Base-by-base conservation (phyloP, 2,797 vertebrate genomes). In the Okamejei kenojei region DNA sequence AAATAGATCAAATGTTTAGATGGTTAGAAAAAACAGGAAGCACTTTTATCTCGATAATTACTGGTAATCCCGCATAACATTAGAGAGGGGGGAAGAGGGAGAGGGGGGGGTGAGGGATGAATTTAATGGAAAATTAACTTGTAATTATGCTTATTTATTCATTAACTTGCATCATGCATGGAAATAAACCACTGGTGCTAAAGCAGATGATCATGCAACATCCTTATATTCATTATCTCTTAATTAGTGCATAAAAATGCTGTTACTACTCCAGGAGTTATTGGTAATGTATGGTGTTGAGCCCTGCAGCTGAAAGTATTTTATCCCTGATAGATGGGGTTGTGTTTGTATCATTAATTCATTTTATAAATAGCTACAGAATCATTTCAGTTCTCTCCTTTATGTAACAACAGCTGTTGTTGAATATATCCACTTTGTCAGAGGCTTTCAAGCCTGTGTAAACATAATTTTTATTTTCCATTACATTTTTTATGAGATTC, bases 331-430 rank as follows among this genome's bases (percentile, higher is more conserved):
- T 88, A 88, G 84, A 68, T 88, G 84, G 84, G 84, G 63, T 35
- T 88, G n/a, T 88, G 84, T 88, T 88, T 65, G 61, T 88, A 68
- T 88, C 84, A 88, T 88, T 88, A 88, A 88, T 88, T 88, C 63
- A 88, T 68, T 88, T 88, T 88, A 88, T 88, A 88, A 88, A 88
- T 88, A 88, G 84, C 63, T 88, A 9, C n/a, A 35, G 84, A 88
- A 88, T 88, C 84, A 68, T 88, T 88, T 21, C 61, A 88, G 32
- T 88, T 63, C n/a, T 88, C 61, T 68, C 63, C n/a, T 88, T 68
- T 88, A 65, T 88, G 84, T 68, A 68, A 63, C 63, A 68, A 88
- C 84, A 88, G 84, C 84, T 88, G 84, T 68, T 88, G n/a, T 65
- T 88, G 63, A 88, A 88, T 68, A 68, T 32, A 68, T 65, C 61